Evolutionary conservation across 2,113 vertebrate genomes (phyloP).

Genomic region (Crypturellus undulatus): DNA sequence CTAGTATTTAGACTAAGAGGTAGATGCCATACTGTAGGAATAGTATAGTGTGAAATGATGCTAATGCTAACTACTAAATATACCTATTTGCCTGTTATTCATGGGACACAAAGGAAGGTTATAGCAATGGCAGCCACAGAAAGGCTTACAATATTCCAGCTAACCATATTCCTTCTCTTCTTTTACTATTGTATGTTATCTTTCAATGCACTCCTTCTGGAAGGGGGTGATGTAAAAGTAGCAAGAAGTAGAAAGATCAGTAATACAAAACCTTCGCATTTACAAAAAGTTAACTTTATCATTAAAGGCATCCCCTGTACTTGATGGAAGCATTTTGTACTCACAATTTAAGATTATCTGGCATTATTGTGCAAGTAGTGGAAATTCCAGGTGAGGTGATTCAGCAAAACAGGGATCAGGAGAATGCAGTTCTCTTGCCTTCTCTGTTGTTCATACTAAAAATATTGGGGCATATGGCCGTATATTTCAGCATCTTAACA

Average conservation of each 20-base stretch:
- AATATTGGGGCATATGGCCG: conserved; percentile 66
- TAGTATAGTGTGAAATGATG: conserved; percentile 18
- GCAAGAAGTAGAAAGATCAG: conserved; percentile 36
- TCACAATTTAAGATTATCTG: conserved; percentile 62
- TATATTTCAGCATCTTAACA: conserved; percentile 66
- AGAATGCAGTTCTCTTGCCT: conserved; percentile 47
- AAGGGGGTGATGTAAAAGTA: conserved; percentile 65
- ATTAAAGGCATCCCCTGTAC: conserved; percentile 53
- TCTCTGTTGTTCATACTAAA: conserved; percentile 67
- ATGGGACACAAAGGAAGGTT: conserved; percentile 23
- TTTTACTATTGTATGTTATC: conserved; percentile 57
- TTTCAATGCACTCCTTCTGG: conserved; percentile 73
- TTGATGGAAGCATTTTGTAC: conserved; percentile 65
- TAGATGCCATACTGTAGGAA: conserved; percentile 82
- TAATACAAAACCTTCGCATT: conserved; percentile 40
- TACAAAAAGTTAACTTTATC: conserved; percentile 40
- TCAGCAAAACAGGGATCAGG: conserved; percentile 61
- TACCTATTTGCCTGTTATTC: conserved; percentile 27
- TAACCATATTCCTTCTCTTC: conserved; percentile 23
- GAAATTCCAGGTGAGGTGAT: conserved; percentile 69
- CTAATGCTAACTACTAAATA: conserved; percentile 33
- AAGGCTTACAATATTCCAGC: conserved; percentile 24
- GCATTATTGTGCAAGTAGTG: conserved; percentile 24
- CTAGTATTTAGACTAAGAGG: conserved; percentile 81
- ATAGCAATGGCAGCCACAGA: conserved; percentile 8